Base-by-base conservation (phyloP, 2,888 invertebrate genomes). In the Pyrochroa serraticornis region DNA sequence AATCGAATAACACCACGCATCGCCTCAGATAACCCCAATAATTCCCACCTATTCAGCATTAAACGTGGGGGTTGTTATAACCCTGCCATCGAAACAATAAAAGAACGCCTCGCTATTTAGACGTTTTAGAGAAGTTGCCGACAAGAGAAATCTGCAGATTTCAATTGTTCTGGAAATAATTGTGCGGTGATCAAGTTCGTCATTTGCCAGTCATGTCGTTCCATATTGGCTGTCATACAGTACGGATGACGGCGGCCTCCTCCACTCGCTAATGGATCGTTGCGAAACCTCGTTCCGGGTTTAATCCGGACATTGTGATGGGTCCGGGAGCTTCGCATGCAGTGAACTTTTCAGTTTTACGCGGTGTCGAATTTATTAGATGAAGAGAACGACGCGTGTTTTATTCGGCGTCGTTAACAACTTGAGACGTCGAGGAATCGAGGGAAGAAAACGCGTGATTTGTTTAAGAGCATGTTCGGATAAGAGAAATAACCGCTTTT, bases 401-500 rank as follows among this genome's bases (percentile, higher is more conserved):
- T 48, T 48, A 48, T 48, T 48, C 37, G 14, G 36, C 48, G 33
- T 48, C 38, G 43, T 39, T 55, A 55, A 55, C 49, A 48, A 49
- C 44, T 55, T 49, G 55, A 49, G 37, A 9, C 37, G 42, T 14
- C 34, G 48, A 39, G 33, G 44, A 35, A 44, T 32, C 39, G 12
- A 22, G 42, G 36, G 45, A 65, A 64, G n/a, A n/a, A 68, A 66
- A 65, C 54, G 60, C 53, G 60, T 63, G 68, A 68, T 68, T 68
- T 65, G 65, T 68, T 65, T 64, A 60, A 68, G 59, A 64, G 66
- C 65, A 63, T 64, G 59, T 51, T 60, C 52, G 64, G 64, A 62
- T 63, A 63, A 66, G 64, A 63, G 65, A 68, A 68, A 60, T 66
- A 66, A 65, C 68, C 61, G 62, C 62, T 66, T 65, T 64, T 54